Percentiles rank a stretch among this genome's conserved stretches.
Conservation (phyloP, 2,113 vertebrate species). For the Asarcornis scutulata region DNA sequence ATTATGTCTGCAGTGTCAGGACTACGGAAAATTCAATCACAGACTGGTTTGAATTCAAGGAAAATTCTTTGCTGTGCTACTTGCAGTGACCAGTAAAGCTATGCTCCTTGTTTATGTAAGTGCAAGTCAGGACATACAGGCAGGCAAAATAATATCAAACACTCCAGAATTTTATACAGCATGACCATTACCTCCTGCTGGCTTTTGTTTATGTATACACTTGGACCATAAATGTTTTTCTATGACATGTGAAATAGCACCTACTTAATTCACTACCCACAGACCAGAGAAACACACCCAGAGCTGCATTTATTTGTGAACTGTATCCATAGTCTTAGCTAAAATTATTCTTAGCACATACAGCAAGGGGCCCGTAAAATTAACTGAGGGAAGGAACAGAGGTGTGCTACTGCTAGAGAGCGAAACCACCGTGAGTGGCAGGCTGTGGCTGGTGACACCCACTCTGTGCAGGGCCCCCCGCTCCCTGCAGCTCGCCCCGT, state of each 20-base stretch:
- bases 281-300: too few species aligned
- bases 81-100: not conserved
- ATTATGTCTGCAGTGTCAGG: not conserved
- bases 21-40: rapidly evolving
- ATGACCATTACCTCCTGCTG: not conserved
- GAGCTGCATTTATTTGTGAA: not conserved
- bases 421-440: rapidly evolving
- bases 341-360: rapidly evolving
- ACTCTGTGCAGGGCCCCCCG: too few species aligned
- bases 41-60: not conserved
- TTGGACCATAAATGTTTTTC: not conserved
- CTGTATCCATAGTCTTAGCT: not conserved
- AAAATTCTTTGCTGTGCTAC: not conserved
- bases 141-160: rapidly evolving
- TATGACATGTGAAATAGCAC: not conserved
- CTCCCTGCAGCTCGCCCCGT: too few species aligned
- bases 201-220: rapidly evolving
- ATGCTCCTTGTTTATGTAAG: not conserved
- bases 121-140: not conserved
- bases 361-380: not conserved
- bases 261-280: not conserved
- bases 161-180: not conserved
- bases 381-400: not conserved
- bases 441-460: not conserved
- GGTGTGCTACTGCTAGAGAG: not conserved